These are phyloP conservation scores for Cathartes aura DNA, from an alignment of 2,113 vertebrate species.

Conservation along the genomic window DNA sequence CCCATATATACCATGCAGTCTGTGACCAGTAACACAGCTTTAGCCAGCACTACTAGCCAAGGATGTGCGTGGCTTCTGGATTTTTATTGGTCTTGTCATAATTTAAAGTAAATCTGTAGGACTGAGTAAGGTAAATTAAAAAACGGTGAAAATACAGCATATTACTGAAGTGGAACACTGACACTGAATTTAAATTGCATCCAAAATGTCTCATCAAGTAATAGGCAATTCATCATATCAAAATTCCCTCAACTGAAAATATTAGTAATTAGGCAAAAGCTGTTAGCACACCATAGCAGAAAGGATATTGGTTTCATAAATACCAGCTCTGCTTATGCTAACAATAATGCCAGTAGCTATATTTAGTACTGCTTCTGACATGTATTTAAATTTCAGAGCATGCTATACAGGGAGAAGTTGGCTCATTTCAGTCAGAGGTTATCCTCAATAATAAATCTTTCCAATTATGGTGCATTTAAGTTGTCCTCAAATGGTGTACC, in stretches of 20 bases:
- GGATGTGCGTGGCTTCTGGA: background rate
- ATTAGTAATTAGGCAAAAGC: conserved; percentile 16
- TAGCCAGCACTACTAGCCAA: background rate
- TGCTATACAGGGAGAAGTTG: background rate
- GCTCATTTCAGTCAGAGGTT: background rate
- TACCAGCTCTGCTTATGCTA: background rate
- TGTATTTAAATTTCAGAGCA: conserved; percentile 28
- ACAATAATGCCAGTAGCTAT: conserved; percentile 21
- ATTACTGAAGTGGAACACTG: conserved; percentile 1
- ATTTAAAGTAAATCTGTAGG: background rate
- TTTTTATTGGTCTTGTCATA: background rate
- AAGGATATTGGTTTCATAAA: conserved; percentile 17
- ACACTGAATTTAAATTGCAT: background rate
- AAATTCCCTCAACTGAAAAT: conserved; percentile 18
- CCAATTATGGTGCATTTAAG: background rate
- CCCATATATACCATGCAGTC: background rate
- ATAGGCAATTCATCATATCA: conserved; percentile 9
- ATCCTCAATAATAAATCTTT: background rate
- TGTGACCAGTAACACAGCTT: background rate
- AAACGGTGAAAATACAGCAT: background rate
- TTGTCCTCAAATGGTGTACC: background rate
- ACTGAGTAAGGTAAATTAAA: background rate
- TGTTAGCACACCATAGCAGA: background rate
- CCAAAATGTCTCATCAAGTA: background rate
- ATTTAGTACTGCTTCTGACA: conserved; percentile 30